Evolutionary conservation across 1,140 invertebrate species (phyloP), one percentile per base, ranked within the genome.

Genomic region (Fopius arisanus): DNA sequence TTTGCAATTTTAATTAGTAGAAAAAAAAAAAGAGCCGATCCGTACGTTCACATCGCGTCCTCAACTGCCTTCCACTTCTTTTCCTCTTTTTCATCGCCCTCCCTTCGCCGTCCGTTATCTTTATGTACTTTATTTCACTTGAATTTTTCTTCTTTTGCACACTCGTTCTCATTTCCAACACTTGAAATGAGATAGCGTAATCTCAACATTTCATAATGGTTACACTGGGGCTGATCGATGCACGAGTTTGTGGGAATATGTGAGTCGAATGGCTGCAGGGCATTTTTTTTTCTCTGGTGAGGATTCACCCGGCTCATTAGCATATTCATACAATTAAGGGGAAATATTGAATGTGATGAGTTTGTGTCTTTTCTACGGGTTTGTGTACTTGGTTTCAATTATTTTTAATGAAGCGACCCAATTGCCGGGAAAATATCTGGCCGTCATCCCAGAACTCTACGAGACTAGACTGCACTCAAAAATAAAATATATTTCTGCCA

Each of bases 1-100:
- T 77, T 72, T 59, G 51, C 63, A 71, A 74, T 74, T 77, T 77
- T 77, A 74, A 77, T 77, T 74, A 77, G 68, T 77, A 31, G 51
- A 72, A 74, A 72, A 62, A 73, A 62, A 43, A 72, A 62, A 73
- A 62, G 29, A 73, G 59, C 40, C 41, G 40, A 67, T 67, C 66
- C 28, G 9, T 65, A 16, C 62, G 29, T 65, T 65, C 29, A 65
- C 19, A 59, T 59, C 33, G 33, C 26, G 26, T 65, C 29, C 29
- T 33, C 29, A 31, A 31, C 29, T 10, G 26, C 26, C 29, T 37
- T 21, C 19, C 19, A 33, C n/a, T 12, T 33, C 16, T 16, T 33
- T 12, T 43, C 26, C 31, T 54, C 41, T 51, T 43, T 59, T 33
- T 54, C 41, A 51, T 21, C 67, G 19, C 28, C 16, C 26, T 67